A percentile compares a stretch with the other conserved stretches of the same genome.
Evolutionary conservation across 2,888 invertebrate species (phyloP).

Genomic region (Diachrysia chrysitis): DNA sequence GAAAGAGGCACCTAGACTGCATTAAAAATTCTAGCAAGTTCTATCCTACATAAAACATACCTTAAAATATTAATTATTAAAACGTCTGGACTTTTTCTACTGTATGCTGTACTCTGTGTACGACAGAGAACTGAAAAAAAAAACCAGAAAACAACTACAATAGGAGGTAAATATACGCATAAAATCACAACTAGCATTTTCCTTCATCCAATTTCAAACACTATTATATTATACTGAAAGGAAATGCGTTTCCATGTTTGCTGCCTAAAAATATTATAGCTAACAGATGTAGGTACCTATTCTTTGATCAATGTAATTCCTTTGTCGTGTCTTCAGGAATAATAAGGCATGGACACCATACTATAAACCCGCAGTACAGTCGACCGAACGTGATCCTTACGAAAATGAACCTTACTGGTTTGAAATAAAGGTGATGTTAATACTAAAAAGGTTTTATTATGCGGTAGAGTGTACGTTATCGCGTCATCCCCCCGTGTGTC

Average conservation of each 20-base stretch:
- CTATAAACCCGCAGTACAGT: constrained; percentile 44
- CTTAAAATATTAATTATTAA: not conserved
- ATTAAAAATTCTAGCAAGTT: too few species aligned
- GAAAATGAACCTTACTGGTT: not conserved
- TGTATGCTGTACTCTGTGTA: not conserved
- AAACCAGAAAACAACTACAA: not conserved
- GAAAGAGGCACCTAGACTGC: too few species aligned
- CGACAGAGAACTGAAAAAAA: too few species aligned
- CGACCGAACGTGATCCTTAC: not conserved
- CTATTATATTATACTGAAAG: not conserved
- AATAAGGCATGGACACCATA: constrained; percentile 42
- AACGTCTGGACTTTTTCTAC: not conserved
- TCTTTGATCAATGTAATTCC: constrained; percentile 46
- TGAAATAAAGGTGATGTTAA: not conserved
- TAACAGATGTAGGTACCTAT: constrained; percentile 37
- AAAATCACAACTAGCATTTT: not conserved
- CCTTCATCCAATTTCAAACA: not conserved
- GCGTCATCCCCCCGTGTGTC: constrained; percentile 66
- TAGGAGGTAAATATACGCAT: not conserved
- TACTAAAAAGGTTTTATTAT: not conserved
- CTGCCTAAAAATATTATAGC: constrained; percentile 6
- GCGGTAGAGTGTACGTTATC: constrained; percentile 59
- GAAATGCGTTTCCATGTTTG: constrained; percentile 12
- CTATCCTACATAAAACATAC: too few species aligned
- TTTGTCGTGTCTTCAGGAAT: constrained; percentile 48